Evolutionary conservation across 2,113 vertebrate genomes (phyloP), one percentile per base, ranked within the genome.

Genomic region (Pangasianodon gigas): DNA sequence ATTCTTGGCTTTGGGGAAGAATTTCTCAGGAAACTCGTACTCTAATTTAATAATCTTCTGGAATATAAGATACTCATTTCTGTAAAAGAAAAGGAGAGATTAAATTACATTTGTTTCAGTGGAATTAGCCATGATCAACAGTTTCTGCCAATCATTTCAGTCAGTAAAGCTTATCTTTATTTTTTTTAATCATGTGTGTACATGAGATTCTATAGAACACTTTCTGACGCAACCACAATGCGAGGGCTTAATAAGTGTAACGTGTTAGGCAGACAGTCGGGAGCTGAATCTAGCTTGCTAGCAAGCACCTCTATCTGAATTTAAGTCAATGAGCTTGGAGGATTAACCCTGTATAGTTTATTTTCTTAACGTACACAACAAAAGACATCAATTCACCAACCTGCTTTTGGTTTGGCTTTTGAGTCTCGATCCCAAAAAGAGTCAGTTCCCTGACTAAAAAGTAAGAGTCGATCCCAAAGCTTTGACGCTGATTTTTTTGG

Each of bases 31-130:
- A 90, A 99, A 99, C 93, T 99, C 98, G 93, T 99, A 99, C 91
- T 99, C 98, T 96, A 99, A 95, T 90, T 99, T 99, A 96, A 99
- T 99, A 95, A 99, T 99, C 96, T 99, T 99, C 96, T 99, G 98
- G 95, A 99, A 99, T 97, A 99, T 99, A 94, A 99, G 97, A 95
- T 99, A 99, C 54, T 99, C 98, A 84, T 99, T 99, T 95, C 98
- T 99, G 96, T 89, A 92, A 93, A 93, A 94, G 58, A 91, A 91
- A 56, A 91, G 90, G 83, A 46, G 37, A 89, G 3, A 67, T 14
- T 48, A 18, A 9, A 26, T 41, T 80, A 24, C 10, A 26, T 48
- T 44, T 8, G 5, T 37, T 37, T 37, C 67, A 71, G 2, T 2
- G 13, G 14, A 67, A 29, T 26, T 26, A 8, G 58, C 58, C 58